These are phyloP conservation scores for Mormyrus proboscirostris DNA, from an alignment of 2,797 vertebrate species.

Conservation along the genomic window DNA sequence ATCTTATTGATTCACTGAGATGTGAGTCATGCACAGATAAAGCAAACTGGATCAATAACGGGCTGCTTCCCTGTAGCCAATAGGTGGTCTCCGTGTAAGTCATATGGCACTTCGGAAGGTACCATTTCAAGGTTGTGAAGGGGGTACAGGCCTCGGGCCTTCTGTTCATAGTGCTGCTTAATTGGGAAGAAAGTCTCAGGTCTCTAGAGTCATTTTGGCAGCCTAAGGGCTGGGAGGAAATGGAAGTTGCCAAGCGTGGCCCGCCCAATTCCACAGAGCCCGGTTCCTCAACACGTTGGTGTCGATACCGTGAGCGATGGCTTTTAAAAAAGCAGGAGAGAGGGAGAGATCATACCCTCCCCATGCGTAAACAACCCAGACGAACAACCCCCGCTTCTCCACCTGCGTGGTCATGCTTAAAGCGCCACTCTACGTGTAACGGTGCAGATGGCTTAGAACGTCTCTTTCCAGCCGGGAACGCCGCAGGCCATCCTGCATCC, in stretches of 20 bases:
- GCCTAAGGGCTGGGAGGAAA: slow-evolving; percentile 31
- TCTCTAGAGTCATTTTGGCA: slow-evolving; percentile 22
- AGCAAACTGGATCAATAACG: not conserved
- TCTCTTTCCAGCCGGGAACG: not conserved
- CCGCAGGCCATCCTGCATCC: not conserved
- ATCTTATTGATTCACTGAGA: not conserved
- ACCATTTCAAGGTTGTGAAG: not conserved
- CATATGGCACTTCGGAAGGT: not conserved
- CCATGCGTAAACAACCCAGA: not conserved
- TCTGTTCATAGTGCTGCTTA: slow-evolving; percentile 29
- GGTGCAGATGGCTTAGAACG: not conserved
- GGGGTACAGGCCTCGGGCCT: slow-evolving; percentile 12
- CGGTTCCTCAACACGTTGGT: slow-evolving; percentile 25
- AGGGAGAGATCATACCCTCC: not conserved
- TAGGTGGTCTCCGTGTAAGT: not conserved
- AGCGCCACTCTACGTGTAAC: not conserved
- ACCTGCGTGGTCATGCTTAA: not conserved
- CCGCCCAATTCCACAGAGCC: not conserved
- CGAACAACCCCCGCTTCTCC: not conserved
- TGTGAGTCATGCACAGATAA: not conserved
- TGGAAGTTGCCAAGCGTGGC: slow-evolving; percentile 34
- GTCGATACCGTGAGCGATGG: slow-evolving; percentile 33
- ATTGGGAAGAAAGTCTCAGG: slow-evolving; percentile 29
- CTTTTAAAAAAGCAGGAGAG: slow-evolving; percentile 22
- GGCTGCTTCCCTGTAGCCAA: not conserved